Percentiles rank a stretch among this genome's conserved stretches.
These are phyloP conservation scores for Dicerorhinus sumatrensis DNA, from an alignment of 2,113 vertebrate genomes.

Conservation along the genomic window DNA sequence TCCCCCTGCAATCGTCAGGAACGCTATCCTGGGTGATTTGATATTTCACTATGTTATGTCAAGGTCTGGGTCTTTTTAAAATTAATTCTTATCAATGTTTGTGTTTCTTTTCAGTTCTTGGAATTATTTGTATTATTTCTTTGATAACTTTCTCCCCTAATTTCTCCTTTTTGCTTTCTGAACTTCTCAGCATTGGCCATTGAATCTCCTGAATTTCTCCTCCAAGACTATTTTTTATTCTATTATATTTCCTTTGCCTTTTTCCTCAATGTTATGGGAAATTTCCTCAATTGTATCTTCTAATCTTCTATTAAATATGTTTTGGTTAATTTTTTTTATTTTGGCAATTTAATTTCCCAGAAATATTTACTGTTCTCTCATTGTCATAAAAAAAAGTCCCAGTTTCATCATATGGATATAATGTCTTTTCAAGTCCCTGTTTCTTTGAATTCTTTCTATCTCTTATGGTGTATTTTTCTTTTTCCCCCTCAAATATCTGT, in stretches of 20 bases:
- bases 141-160: not conserved
- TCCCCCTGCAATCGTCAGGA: not conserved
- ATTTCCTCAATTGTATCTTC: not conserved
- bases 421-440: not conserved
- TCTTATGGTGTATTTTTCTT: not conserved
- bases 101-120: not conserved
- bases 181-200: not conserved
- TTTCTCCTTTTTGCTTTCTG: not conserved
- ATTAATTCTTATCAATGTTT: conserved; percentile 29
- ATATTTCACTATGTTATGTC: not conserved
- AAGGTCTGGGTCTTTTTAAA: not conserved
- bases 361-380: not conserved
- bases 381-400: not conserved
- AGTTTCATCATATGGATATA: not conserved
- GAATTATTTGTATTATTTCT: not conserved
- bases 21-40: not conserved
- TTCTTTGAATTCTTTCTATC: not conserved
- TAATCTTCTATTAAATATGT: not conserved
- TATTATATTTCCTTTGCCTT: not conserved
- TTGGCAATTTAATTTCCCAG: not conserved
- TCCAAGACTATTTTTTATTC: not conserved
- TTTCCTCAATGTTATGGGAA: not conserved
- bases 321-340: not conserved
- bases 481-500: not conserved
- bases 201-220: not conserved